phyloP scores from a whole-genome alignment of 1,140 invertebrate genomes.

The Formica exsecta region DNA sequence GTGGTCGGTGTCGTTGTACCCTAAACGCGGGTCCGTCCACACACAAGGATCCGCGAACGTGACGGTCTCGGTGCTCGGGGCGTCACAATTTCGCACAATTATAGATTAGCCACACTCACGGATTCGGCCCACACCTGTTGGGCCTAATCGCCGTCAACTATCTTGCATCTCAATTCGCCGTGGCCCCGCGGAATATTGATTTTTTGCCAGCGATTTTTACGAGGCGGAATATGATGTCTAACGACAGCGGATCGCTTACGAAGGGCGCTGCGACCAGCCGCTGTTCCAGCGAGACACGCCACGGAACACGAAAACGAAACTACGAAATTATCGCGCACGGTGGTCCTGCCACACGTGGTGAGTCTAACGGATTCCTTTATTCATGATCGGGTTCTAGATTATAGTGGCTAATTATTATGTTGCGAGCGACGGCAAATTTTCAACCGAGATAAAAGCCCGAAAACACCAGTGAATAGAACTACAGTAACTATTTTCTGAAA shows the following conservation, averaged over 20 bases:
- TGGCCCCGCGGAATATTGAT: slow-evolving; percentile 74
- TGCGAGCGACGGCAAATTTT: slow-evolving; percentile 28
- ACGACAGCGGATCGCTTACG: slow-evolving; percentile 66
- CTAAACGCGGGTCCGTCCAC: slow-evolving; percentile 45
- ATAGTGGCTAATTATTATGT: slow-evolving; percentile 31
- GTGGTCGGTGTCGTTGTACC: slow-evolving; percentile 56
- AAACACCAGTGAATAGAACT: slow-evolving; percentile 13
- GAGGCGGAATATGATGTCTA: slow-evolving; percentile 54
- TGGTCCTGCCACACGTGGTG: slow-evolving; percentile 59
- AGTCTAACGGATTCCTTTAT: slow-evolving; percentile 52
- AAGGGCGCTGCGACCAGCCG: slow-evolving; percentile 3
- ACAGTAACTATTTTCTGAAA: slow-evolving; percentile 22
- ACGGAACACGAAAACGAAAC: slow-evolving; percentile 14
- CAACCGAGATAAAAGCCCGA: slow-evolving; percentile 6
- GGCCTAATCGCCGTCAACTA: slow-evolving; percentile 78
- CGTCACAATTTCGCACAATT: slow-evolving; percentile 76
- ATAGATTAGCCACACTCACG: slow-evolving; percentile 77
- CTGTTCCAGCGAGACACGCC: slow-evolving; percentile 6
- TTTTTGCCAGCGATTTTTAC: slow-evolving; percentile 70
- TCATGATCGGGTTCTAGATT: slow-evolving; percentile 33
- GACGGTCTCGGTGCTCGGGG: slow-evolving; percentile 56
- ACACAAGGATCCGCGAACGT: slow-evolving; percentile 31
- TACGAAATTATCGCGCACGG: slow-evolving; percentile 59
- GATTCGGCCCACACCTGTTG: slow-evolving; percentile 70
- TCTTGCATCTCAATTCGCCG: slow-evolving; percentile 79